Evolutionary conservation across 2,797 vertebrate genomes (phyloP).

Genomic region (Phalanger gymnotis): DNA sequence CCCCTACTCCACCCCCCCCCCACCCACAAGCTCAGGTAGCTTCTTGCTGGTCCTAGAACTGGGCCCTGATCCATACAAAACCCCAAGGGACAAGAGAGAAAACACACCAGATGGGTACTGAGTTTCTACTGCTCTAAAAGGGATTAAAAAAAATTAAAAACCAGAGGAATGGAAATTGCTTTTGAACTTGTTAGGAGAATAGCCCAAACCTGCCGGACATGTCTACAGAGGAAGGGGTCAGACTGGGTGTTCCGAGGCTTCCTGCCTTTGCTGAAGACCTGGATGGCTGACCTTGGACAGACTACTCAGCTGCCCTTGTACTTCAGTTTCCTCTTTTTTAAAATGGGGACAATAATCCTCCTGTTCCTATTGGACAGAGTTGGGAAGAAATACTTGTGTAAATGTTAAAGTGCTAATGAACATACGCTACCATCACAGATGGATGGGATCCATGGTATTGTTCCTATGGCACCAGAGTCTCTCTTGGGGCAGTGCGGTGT

Average conservation of each 20-base stretch:
- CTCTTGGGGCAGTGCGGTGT: neutral
- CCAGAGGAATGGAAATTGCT: neutral
- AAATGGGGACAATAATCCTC: neutral
- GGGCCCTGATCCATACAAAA: neutral
- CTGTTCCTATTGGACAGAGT: neutral
- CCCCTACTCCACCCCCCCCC: no score
- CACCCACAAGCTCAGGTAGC: neutral
- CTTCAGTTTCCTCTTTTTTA: neutral
- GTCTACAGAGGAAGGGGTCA: neutral
- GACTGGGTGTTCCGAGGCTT: neutral
- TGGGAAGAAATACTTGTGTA: neutral
- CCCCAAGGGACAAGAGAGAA: neutral
- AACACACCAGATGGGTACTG: neutral
- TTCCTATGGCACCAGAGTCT: neutral
- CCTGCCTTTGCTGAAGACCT: neutral
- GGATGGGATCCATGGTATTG: neutral
- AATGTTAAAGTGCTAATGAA: neutral
- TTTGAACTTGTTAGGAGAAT: neutral
- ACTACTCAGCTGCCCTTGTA: neutral
- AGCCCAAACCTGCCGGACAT: neutral
- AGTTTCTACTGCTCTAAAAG: neutral
- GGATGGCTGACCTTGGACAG: neutral
- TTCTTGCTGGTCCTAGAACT: neutral
- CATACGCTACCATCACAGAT: neutral
- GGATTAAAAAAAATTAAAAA: no score